Percentiles rank a stretch among this genome's conserved stretches.
phyloP scores from a whole-genome alignment of 2,113 vertebrate genomes.

The Camarhynchus parvulus region DNA sequence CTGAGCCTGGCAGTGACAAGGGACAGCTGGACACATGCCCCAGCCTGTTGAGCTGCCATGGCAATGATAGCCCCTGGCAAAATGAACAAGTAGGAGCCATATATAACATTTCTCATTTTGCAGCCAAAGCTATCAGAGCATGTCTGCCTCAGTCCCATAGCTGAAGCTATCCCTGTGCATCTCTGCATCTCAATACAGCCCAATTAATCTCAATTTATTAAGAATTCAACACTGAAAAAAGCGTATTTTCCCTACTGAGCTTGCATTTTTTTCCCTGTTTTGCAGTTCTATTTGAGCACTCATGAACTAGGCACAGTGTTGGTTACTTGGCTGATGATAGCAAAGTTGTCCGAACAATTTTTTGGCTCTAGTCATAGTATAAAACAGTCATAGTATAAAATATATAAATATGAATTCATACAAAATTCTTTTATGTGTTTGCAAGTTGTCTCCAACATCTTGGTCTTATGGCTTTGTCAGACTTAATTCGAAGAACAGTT shows the following conservation, averaged over 20 bases:
- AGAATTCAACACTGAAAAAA: background rate
- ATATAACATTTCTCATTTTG: background rate
- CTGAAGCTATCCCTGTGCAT: background rate
- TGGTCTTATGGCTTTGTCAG: background rate
- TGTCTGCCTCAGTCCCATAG: background rate
- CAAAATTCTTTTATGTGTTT: background rate
- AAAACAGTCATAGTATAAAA: background rate
- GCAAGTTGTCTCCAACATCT: background rate
- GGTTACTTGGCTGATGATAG: background rate
- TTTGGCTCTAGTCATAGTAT: background rate
- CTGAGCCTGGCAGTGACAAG: background rate
- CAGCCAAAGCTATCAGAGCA: conserved; percentile 21
- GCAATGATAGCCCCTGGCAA: conserved; percentile 37
- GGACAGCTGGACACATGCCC: background rate
- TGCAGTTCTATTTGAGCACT: background rate
- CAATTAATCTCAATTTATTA: conserved; percentile 42
- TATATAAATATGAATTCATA: background rate
- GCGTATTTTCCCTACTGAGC: background rate
- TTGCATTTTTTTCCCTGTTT: background rate
- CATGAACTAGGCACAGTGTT: background rate
- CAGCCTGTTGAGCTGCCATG: background rate
- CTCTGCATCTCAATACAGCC: background rate
- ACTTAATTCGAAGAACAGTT: background rate
- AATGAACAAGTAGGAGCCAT: background rate
- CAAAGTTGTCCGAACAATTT: background rate